phyloP scores from a whole-genome alignment of 2,888 invertebrate species.

The Rotaria socialis region DNA sequence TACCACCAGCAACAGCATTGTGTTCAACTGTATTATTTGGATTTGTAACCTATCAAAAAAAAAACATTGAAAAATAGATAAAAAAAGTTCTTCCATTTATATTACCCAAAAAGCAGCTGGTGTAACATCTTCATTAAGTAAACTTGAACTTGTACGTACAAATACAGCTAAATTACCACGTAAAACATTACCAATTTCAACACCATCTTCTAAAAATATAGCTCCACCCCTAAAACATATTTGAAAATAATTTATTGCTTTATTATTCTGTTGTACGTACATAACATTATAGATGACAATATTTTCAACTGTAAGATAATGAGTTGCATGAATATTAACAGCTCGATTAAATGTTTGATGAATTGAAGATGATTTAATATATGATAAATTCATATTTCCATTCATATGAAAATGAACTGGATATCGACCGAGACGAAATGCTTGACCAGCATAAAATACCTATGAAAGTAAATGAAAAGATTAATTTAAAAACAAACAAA shows the following conservation, averaged over 20 bases:
- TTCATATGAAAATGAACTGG: constrained; percentile 56
- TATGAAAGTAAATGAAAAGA: not conserved
- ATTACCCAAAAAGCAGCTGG: constrained; percentile 37
- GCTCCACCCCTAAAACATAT: constrained; percentile 43
- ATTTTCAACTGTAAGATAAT: constrained; percentile 51
- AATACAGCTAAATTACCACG: constrained; percentile 45
- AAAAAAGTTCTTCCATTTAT: not conserved
- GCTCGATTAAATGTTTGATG: constrained; percentile 55
- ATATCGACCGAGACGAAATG: constrained; percentile 51
- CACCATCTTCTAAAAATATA: constrained; percentile 47
- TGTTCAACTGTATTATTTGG: constrained; percentile 44
- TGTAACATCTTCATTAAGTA: constrained; percentile 46
- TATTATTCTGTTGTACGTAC: not conserved
- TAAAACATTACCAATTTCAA: constrained; percentile 45
- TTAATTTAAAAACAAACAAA: not conserved
- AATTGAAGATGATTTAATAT: constrained; percentile 53
- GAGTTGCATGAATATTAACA: constrained; percentile 54
- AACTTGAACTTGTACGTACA: constrained; percentile 44
- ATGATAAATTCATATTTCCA: constrained; percentile 53
- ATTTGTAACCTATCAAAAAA: constrained; percentile 40
- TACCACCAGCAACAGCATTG: constrained; percentile 43
- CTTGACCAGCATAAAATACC: not conserved
- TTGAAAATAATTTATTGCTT: constrained; percentile 42
- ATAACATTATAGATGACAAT: constrained; percentile 46
- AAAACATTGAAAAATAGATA: constrained; percentile 41